Evolutionary conservation across 2,113 vertebrate genomes (phyloP).

Genomic region (Tretioscincus oriximinensis): DNA sequence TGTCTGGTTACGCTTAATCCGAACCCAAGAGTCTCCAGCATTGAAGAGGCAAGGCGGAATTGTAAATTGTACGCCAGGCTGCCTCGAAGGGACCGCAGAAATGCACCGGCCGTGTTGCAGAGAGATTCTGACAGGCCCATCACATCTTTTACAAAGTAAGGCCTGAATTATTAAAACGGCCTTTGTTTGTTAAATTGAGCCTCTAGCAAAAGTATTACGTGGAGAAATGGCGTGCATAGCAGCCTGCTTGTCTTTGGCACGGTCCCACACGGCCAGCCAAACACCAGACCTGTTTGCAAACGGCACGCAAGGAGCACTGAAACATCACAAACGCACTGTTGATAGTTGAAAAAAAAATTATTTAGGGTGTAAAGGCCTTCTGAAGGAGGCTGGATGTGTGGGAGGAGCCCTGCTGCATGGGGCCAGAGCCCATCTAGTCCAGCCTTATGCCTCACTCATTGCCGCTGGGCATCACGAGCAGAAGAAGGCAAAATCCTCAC

Average conservation of each 20-base stretch:
- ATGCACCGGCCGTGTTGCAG: slow-evolving; percentile 64
- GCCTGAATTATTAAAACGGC: slow-evolving; percentile 71
- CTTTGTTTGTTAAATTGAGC: slow-evolving; percentile 78
- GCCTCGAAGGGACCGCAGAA: slow-evolving; percentile 55
- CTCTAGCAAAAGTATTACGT: slow-evolving; percentile 71
- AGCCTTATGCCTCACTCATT: too few relatives aligned
- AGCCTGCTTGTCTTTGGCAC: background rate
- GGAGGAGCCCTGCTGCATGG: background rate
- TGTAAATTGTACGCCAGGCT: slow-evolving; percentile 73
- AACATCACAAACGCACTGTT: background rate
- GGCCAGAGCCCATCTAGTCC: too few relatives aligned
- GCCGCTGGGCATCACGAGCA: too few relatives aligned
- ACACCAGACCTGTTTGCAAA: background rate
- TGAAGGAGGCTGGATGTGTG: background rate
- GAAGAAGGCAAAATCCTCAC: too few relatives aligned
- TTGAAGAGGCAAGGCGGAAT: slow-evolving; percentile 51
- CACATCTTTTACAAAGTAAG: slow-evolving; percentile 66
- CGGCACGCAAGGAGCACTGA: background rate
- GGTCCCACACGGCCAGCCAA: slow-evolving; percentile 23
- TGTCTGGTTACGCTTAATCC: slow-evolving; percentile 47
- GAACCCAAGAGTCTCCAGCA: slow-evolving; percentile 39
- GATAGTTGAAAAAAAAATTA: background rate
- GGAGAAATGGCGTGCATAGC: slow-evolving; percentile 5
- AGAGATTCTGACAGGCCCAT: slow-evolving; percentile 77
- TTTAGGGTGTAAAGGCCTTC: slow-evolving; percentile 19